These are phyloP conservation scores for Cyphomyrmex costatus DNA, from an alignment of 1,140 invertebrate genomes.

Conservation along the genomic window DNA sequence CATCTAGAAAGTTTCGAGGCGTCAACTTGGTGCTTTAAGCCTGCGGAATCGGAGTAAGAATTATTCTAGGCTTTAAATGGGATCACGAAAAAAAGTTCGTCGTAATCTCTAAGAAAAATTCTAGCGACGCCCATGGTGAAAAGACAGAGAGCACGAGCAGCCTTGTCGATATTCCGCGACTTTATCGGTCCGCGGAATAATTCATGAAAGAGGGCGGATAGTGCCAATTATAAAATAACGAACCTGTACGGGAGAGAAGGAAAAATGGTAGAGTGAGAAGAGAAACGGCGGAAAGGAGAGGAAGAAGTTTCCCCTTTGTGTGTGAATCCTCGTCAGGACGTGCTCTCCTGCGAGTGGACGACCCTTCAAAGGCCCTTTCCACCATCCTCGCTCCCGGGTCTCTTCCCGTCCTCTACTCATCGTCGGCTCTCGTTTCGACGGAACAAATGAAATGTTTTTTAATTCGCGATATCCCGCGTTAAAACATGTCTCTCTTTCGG, in stretches of 20 bases:
- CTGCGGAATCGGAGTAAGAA: neutral
- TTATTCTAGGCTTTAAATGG: neutral
- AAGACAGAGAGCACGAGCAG: constrained; percentile 37
- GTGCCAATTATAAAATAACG: constrained; percentile 84
- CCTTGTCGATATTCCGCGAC: constrained; percentile 79
- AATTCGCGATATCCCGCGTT: constrained; percentile 71
- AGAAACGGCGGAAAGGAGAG: constrained; percentile 50
- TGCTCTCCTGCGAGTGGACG: constrained; percentile 50
- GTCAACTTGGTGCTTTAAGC: neutral
- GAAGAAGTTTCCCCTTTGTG: constrained; percentile 76
- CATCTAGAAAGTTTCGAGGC: neutral
- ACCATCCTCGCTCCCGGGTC: constrained; percentile 26
- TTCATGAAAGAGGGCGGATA: constrained; percentile 82
- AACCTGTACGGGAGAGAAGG: constrained; percentile 69
- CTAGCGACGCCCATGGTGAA: constrained; percentile 16
- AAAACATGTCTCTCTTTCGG: constrained; percentile 69
- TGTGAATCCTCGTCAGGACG: constrained; percentile 63
- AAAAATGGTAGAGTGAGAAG: constrained; percentile 58
- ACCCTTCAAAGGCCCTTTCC: constrained; percentile 53
- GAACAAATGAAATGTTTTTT: constrained; percentile 68
- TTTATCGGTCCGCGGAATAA: constrained; percentile 80
- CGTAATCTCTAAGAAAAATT: constrained; percentile 27
- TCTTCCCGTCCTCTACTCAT: neutral
- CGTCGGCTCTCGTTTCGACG: constrained; percentile 32
- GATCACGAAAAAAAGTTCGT: neutral